These are phyloP conservation scores for Probosciger aterrimus DNA, from an alignment of 2,113 vertebrate genomes.

Conservation along the genomic window DNA sequence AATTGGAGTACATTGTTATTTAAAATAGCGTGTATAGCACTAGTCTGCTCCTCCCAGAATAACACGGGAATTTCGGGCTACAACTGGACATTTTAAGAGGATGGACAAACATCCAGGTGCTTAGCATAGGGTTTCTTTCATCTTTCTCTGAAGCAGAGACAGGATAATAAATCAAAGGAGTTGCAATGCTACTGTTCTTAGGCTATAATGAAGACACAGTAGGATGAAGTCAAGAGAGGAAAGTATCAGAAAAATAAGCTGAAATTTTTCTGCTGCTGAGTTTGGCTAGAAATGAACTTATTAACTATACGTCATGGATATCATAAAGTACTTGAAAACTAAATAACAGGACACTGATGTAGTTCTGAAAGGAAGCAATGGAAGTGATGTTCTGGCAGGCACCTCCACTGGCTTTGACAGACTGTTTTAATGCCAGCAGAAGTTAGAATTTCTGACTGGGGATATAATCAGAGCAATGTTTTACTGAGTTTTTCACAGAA, in stretches of 20 bases:
- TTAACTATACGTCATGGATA: neutral
- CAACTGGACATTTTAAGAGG: neutral
- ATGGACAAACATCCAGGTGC: neutral
- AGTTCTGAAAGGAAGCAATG: conserved; percentile 25
- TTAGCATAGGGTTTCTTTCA: neutral
- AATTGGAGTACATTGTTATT: neutral
- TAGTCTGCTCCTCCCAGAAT: neutral
- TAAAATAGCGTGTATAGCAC: neutral
- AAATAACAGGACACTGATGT: neutral
- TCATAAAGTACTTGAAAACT: neutral
- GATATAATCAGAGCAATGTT: neutral
- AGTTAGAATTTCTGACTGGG: neutral
- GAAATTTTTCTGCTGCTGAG: neutral
- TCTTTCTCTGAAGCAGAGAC: neutral
- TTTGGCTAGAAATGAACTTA: neutral
- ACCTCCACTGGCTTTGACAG: neutral
- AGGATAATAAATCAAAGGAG: neutral
- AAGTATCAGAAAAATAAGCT: neutral
- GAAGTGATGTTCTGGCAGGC: conserved; percentile 1
- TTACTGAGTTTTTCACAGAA: neutral
- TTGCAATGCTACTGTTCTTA: neutral
- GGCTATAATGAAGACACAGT: neutral
- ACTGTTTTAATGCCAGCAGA: conserved; percentile 3
- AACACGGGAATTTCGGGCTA: neutral
- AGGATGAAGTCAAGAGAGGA: neutral